phyloP scores from a whole-genome alignment of 1,140 invertebrate genomes.

The Trichonephila clavipes region DNA sequence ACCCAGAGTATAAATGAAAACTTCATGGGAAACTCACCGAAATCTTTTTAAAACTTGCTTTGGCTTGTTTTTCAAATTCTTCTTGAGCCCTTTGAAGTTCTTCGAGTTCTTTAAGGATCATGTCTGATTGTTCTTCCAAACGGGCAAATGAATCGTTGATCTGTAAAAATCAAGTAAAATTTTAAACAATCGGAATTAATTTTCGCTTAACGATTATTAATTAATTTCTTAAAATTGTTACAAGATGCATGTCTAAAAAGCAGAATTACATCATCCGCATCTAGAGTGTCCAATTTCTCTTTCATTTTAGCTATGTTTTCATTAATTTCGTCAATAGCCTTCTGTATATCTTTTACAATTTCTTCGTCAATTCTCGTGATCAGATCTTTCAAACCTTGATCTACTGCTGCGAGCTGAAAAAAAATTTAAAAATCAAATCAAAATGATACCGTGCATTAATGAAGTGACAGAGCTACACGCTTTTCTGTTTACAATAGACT shows the following conservation, averaged over 20 bases:
- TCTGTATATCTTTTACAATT: constrained; percentile 6
- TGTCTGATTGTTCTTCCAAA: constrained; percentile 29
- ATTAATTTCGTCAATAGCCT: not conserved
- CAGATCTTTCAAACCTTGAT: constrained; percentile 6
- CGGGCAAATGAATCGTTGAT: constrained; percentile 49
- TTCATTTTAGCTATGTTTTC: not conserved
- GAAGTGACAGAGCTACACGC: too few species aligned
- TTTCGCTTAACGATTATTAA: too few species aligned
- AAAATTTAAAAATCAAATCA: too few species aligned
- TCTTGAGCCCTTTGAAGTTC: not conserved
- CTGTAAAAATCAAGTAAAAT: not conserved
- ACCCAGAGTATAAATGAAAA: not conserved
- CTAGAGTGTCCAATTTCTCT: constrained; percentile 28
- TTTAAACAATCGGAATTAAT: too few species aligned
- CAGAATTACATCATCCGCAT: constrained; percentile 52
- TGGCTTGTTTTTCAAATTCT: constrained; percentile 28
- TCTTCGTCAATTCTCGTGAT: constrained; percentile 45
- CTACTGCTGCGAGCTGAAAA: not conserved
- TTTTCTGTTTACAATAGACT: too few species aligned
- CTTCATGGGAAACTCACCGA: not conserved
- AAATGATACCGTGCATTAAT: too few species aligned
- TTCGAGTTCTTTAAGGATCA: constrained; percentile 12
- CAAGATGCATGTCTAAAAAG: not conserved
- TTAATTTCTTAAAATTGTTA: too few species aligned
- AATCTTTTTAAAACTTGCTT: constrained; percentile 44